These are phyloP conservation scores for Podocnemis expansa DNA, from an alignment of 2,113 vertebrate genomes.

Conservation along the genomic window DNA sequence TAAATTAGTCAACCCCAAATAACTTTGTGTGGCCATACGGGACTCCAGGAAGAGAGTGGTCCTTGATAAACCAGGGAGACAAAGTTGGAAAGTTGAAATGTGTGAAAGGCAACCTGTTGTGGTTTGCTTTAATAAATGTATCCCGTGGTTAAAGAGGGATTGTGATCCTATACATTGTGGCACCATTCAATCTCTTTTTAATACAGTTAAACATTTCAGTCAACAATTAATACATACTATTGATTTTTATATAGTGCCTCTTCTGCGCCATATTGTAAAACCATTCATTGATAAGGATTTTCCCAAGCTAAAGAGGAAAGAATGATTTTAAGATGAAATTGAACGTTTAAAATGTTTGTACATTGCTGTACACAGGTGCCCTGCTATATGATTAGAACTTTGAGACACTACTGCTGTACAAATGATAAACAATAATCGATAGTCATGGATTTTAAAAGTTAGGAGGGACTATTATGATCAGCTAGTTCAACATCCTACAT, in stretches of 20 bases:
- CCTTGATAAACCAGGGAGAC: background rate
- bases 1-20: accelerated
- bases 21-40: background rate
- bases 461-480: background rate
- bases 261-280: background rate
- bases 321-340: background rate
- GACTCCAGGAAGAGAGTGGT: accelerated
- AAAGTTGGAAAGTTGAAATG: background rate
- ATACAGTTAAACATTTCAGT: background rate
- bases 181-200: background rate
- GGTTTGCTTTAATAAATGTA: background rate
- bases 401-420: background rate
- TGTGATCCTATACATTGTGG: background rate
- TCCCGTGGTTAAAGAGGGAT: too few relatives aligned
- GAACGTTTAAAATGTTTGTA: background rate
- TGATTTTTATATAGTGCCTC: background rate
- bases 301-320: background rate
- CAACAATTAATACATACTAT: background rate
- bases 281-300: background rate
- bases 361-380: background rate
- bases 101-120: background rate
- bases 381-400: background rate
- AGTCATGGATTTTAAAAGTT: background rate
- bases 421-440: background rate
- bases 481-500: background rate